These are phyloP conservation scores for Columba guinea DNA, from an alignment of 2,797 vertebrate genomes.

Conservation along the genomic window DNA sequence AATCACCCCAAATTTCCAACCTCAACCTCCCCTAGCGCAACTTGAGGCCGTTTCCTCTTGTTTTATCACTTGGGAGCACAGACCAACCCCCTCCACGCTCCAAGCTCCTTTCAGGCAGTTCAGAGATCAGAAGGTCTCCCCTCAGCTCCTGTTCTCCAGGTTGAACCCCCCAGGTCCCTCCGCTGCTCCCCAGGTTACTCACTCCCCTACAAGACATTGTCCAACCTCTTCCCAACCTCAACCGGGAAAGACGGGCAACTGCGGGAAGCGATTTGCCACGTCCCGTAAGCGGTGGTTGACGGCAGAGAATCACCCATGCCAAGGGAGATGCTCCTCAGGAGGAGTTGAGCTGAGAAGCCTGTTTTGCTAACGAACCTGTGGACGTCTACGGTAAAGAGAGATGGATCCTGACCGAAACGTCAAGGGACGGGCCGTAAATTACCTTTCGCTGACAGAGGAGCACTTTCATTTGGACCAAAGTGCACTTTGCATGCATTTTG, in stretches of 20 bases:
- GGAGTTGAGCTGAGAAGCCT: background rate
- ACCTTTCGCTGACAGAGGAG: background rate
- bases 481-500: constrained; percentile 28
- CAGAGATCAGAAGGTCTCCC: too few relatives aligned
- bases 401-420: background rate
- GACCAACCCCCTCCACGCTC: too few relatives aligned
- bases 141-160: too few relatives aligned
- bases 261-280: background rate
- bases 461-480: background rate
- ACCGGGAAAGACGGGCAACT: background rate
- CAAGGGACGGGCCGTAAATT: constrained; percentile 11
- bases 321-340: background rate
- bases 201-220: too few relatives aligned
- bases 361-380: background rate
- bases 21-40: too few relatives aligned
- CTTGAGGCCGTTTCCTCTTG: too few relatives aligned
- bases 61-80: too few relatives aligned
- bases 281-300: background rate
- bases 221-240: background rate
- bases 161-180: too few relatives aligned
- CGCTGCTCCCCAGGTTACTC: too few relatives aligned
- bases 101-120: too few relatives aligned
- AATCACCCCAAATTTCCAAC: too few relatives aligned
- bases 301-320: background rate
- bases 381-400: background rate